These are phyloP conservation scores for Acanthisitta chloris DNA, from an alignment of 2,113 vertebrate genomes.

Conservation along the genomic window DNA sequence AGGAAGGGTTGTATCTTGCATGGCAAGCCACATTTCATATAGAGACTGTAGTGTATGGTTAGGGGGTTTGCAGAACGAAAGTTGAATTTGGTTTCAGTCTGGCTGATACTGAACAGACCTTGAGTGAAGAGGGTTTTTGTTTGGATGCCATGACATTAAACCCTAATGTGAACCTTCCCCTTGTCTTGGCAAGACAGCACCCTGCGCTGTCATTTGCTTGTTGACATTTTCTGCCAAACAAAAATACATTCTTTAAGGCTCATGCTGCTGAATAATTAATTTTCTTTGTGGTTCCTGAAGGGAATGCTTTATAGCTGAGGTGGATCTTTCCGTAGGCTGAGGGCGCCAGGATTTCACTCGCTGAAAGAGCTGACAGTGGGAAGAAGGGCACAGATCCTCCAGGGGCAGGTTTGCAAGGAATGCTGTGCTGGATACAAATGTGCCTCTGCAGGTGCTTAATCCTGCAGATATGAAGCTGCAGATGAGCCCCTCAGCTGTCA, in stretches of 20 bases:
- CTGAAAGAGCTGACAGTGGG: background rate
- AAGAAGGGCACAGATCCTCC: background rate
- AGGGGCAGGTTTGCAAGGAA: background rate
- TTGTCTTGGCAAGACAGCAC: background rate
- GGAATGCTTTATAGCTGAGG: background rate
- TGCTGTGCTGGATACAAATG: background rate
- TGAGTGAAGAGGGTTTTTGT: background rate
- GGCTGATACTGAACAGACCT: slow-evolving; percentile 18
- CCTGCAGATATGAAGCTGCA: background rate
- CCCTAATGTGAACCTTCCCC: background rate
- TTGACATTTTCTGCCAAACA: slow-evolving; percentile 27
- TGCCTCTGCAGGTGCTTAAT: background rate
- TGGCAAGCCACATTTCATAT: background rate
- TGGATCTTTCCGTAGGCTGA: slow-evolving; percentile 18
- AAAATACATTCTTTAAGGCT: slow-evolving; percentile 25
- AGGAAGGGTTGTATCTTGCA: background rate
- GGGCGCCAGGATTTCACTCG: background rate
- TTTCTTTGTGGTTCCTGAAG: slow-evolving; percentile 37
- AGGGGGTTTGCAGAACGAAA: slow-evolving; percentile 12
- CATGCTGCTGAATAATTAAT: slow-evolving; percentile 26
- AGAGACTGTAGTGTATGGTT: background rate
- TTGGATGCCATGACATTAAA: background rate
- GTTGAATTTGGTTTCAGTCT: slow-evolving; percentile 6
- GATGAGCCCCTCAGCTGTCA: background rate
- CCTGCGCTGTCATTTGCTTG: background rate